Conservation (phyloP, 2,888 invertebrate genomes). For the Eristalis arbustorum region DNA sequence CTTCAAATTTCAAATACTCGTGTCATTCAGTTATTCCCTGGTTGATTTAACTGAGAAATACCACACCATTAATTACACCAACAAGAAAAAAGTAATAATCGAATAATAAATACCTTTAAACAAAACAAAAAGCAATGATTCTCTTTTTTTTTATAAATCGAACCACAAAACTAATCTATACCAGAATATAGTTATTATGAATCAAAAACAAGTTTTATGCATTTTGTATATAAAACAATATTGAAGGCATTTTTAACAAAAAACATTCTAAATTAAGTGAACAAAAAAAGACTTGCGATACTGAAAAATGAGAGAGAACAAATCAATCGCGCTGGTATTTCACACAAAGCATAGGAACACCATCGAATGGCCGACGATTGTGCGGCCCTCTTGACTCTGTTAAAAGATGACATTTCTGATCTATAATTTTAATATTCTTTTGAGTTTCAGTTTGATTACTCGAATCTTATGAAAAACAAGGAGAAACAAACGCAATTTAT, state of each 20-base stretch:
- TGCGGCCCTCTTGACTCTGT: constrained; percentile 54
- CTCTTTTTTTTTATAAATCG: constrained; percentile 23
- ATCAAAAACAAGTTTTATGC: constrained; percentile 28
- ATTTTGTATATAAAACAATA: constrained; percentile 51
- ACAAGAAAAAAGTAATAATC: not conserved
- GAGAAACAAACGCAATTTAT: not conserved
- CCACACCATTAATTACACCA: constrained; percentile 7
- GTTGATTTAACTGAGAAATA: not conserved
- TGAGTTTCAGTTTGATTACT: not conserved
- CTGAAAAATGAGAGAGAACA: not conserved
- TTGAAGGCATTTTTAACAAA: constrained; percentile 31
- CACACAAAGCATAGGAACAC: not conserved
- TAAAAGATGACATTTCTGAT: constrained; percentile 30
- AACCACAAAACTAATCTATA: not conserved
- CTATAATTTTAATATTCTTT: not conserved
- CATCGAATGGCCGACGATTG: not conserved
- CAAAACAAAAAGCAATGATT: constrained; percentile 30
- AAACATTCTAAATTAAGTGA: not conserved
- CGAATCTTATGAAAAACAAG: not conserved
- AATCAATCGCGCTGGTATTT: constrained; percentile 3
- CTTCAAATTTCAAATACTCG: not conserved
- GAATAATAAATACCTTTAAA: constrained; percentile 28
- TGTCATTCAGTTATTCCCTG: not conserved
- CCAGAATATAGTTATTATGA: constrained; percentile 27
- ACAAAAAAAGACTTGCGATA: not conserved